These are phyloP conservation scores for Hyaena hyaena DNA, from an alignment of 2,113 vertebrate genomes.

Conservation along the genomic window DNA sequence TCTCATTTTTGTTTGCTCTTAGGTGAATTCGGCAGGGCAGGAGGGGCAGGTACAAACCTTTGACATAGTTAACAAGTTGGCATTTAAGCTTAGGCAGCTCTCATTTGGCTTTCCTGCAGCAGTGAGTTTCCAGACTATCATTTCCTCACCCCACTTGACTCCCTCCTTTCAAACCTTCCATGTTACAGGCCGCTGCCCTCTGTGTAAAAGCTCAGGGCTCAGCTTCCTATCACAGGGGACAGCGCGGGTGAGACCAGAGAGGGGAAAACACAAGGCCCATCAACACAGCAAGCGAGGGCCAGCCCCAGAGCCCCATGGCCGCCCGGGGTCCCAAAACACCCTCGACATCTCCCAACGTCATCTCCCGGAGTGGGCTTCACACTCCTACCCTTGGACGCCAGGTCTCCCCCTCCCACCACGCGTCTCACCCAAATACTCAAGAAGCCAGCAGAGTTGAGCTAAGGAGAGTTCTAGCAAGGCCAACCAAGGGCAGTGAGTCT, in stretches of 20 bases:
- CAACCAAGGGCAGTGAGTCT: not conserved
- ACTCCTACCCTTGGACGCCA: not conserved
- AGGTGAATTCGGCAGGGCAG: not conserved
- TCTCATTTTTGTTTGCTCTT: not conserved
- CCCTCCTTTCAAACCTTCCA: not conserved
- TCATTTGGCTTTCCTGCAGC: not conserved
- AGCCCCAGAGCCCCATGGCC: not conserved
- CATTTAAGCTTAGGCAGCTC: not conserved
- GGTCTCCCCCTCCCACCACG: too few relatives aligned
- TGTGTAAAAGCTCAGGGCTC: not conserved
- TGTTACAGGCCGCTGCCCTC: not conserved
- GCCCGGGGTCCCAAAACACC: not conserved
- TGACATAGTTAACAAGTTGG: not conserved
- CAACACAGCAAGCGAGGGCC: not conserved
- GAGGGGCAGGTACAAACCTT: not conserved
- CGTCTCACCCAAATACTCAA: not conserved
- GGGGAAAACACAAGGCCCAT: not conserved
- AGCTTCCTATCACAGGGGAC: not conserved
- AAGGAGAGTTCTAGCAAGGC: not conserved
- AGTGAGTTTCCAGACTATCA: too few relatives aligned
- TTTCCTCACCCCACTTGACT: not conserved
- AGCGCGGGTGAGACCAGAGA: not conserved
- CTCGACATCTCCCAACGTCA: fast-evolving
- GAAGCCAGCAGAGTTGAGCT: not conserved
- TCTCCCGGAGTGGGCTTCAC: not conserved